Evolutionary conservation across 2,113 vertebrate species (phyloP), one percentile per base, ranked within the genome.

Genomic region (Microcebus murinus): DNA sequence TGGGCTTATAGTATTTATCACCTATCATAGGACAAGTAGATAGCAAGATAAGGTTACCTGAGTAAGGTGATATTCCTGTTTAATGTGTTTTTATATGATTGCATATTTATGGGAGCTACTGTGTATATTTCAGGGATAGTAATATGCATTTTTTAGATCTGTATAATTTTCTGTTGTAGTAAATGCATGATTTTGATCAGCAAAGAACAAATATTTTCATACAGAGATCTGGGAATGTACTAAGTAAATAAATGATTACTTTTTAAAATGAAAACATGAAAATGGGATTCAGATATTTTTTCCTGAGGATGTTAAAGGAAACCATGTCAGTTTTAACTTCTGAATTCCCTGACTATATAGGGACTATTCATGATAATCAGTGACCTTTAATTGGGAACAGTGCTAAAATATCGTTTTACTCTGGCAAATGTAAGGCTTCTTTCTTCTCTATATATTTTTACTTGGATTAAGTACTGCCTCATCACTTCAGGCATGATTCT

Each of bases 401-500:
- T 90, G 61, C 52, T 86, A 92, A 91, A 68, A 88, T 21, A 52
- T 15, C 52, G 10, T 86, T 82, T 92, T 80, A 57, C 1, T 36
- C 39, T 95, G 57, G 27, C 34, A 86, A n/a, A n/a, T 29, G 6
- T 25, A 86, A 91, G n/a, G 2, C 29, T 81, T 39, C 25, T 83
- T 94, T 95, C 10, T 23, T 86, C 23, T 55, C 0, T 77, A 0
- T 34, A 68, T 73, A 59, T 71, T 93, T 79, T 85, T 31, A 74
- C 52, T 91, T 86, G 80, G 57, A 87, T 74, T 83, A 95, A 96
- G 52, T 61, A 55, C 59, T 93, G 45, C 77, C 61, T 95, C 50
- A 73, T 84, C 94, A 39, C 45, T 76, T 77, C 39, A 81, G 73
- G 68, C 31, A 31, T 87, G 57, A 87, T 79, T 97, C 65, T 95